A percentile compares a stretch with the other conserved stretches of the same genome.
These are phyloP conservation scores for Pogonomyrmex californicus DNA, from an alignment of 1,140 invertebrate genomes.

Conservation along the genomic window DNA sequence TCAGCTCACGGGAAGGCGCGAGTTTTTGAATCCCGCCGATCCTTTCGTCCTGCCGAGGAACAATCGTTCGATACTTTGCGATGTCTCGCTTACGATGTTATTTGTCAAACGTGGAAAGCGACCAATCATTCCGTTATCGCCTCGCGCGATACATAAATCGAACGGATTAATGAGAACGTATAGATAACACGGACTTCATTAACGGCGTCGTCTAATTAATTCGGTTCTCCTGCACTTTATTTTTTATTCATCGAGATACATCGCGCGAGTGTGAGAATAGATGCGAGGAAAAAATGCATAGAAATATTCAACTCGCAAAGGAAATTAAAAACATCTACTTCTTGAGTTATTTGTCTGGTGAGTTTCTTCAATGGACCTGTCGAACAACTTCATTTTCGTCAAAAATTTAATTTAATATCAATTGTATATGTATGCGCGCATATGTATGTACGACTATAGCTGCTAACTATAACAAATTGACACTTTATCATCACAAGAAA, in stretches of 20 bases:
- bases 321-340: neutral
- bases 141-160: neutral
- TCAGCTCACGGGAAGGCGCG: slow-evolving; percentile 41
- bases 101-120: slow-evolving; percentile 40
- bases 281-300: neutral
- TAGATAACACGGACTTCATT: slow-evolving; percentile 27
- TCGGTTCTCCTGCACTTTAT: neutral
- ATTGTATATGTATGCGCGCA: neutral
- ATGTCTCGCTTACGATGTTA: neutral
- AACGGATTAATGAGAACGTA: slow-evolving; percentile 26
- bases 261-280: neutral
- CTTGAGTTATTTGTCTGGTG: slow-evolving; percentile 44
- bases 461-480: neutral
- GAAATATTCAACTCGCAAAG: neutral
- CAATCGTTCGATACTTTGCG: neutral
- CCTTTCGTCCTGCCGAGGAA: slow-evolving; percentile 1
- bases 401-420: slow-evolving; percentile 54
- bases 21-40: slow-evolving; percentile 42
- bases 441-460: neutral
- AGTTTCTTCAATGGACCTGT: slow-evolving; percentile 50
- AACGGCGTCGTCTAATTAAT: slow-evolving; percentile 30
- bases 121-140: slow-evolving; percentile 43
- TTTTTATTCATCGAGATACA: neutral
- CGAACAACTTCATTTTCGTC: slow-evolving; percentile 38
- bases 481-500: slow-evolving; percentile 12